Conservation (phyloP, 2,113 vertebrate genomes). For the Campylomormyrus numenius region DNA sequence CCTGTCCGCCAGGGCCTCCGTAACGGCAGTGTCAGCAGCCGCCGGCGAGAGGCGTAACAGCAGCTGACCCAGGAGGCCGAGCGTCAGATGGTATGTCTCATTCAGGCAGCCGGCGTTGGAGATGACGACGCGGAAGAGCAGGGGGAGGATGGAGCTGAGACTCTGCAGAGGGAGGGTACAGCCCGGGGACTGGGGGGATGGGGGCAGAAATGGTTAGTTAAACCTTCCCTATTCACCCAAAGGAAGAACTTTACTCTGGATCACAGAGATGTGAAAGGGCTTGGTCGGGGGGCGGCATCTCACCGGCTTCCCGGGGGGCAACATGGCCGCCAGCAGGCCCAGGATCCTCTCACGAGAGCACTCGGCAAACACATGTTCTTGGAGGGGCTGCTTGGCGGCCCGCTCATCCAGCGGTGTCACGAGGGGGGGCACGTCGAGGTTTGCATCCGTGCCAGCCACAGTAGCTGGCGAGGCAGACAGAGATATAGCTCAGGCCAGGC, state of each 20-base stretch:
- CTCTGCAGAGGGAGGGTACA: conserved; percentile 67
- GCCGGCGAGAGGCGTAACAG: conserved; percentile 73
- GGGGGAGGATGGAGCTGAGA: conserved; percentile 79
- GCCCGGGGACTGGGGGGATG: conserved; percentile 55
- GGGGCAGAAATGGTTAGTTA: neutral
- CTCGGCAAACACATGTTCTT: conserved; percentile 89
- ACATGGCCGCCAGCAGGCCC: conserved; percentile 87
- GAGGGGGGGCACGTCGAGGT: conserved; percentile 40
- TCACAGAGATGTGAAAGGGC: neutral
- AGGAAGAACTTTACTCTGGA: neutral
- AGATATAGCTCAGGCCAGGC: neutral
- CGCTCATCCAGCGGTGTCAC: conserved; percentile 53
- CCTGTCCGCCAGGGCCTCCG: conserved; percentile 78
- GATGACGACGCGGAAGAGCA: conserved; percentile 88
- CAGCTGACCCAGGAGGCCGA: conserved; percentile 89
- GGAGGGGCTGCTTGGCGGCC: conserved; percentile 64
- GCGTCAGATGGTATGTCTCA: conserved; percentile 87
- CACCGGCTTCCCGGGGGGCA: conserved; percentile 83
- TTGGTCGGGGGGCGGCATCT: neutral
- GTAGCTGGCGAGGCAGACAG: conserved; percentile 25
- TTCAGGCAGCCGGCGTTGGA: conserved; percentile 91
- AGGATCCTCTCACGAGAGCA: conserved; percentile 95
- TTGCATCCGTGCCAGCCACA: conserved; percentile 47
- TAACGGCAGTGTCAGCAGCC: conserved; percentile 78
- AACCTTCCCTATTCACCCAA: neutral